Evolutionary conservation across 30 jellyfish, hydroid and myxozoan genomes (phyloP).

Genomic region (Rhopilema esculentum): DNA sequence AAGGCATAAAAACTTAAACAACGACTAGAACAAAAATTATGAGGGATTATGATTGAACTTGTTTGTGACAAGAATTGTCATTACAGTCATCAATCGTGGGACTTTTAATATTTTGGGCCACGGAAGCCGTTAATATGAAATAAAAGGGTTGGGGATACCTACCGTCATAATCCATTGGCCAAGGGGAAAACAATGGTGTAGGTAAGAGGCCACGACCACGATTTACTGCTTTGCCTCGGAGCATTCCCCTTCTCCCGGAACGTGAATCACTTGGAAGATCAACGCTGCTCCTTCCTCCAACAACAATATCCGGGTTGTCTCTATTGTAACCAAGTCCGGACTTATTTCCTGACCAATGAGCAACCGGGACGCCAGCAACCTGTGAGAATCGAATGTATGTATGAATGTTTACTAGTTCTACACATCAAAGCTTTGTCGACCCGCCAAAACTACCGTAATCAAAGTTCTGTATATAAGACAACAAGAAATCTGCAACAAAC

Average conservation of each 20-base stretch:
- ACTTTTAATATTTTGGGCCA: too few relatives aligned
- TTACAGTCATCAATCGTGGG: too few relatives aligned
- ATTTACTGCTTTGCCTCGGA: conserved; percentile 69
- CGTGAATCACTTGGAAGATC: conserved; percentile 92
- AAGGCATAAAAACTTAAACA: too few relatives aligned
- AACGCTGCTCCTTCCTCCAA: conserved; percentile 89
- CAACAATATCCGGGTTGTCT: conserved; percentile 83
- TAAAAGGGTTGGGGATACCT: neutral
- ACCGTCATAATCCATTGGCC: conserved; percentile 88
- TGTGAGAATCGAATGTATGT: conserved; percentile 9
- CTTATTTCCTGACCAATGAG: conserved; percentile 98
- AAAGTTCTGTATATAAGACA: too few relatives aligned
- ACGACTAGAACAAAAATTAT: too few relatives aligned
- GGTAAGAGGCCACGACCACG: conserved; percentile 91
- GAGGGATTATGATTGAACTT: too few relatives aligned
- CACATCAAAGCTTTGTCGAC: neutral
- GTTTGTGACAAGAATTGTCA: too few relatives aligned
- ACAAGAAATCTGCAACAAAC: too few relatives aligned
- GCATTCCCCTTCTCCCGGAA: conserved; percentile 68
- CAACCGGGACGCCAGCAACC: conserved; percentile 99
- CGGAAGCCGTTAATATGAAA: too few relatives aligned
- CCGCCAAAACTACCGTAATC: too few relatives aligned
- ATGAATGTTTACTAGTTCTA: neutral
- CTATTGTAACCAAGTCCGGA: conserved; percentile 86
- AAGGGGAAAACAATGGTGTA: conserved; percentile 90